These are phyloP conservation scores for Aphaenogaster rudis DNA, from an alignment of 1,140 invertebrate genomes.

Conservation along the genomic window DNA sequence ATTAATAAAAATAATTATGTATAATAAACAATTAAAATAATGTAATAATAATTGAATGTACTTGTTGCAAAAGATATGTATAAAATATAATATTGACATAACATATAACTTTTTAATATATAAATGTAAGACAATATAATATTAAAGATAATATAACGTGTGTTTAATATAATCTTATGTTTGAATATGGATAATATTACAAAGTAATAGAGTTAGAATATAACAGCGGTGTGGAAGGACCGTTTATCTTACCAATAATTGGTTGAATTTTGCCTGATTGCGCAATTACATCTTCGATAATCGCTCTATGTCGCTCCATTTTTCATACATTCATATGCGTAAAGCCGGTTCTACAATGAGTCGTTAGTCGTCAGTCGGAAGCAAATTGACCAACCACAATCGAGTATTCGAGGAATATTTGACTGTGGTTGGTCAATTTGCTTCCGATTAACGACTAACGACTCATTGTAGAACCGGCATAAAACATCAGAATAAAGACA, in stretches of 20 bases:
- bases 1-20: neutral
- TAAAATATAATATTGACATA: neutral
- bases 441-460: too few relatives aligned
- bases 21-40: neutral
- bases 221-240: neutral
- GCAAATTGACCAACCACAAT: too few relatives aligned
- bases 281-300: constrained; percentile 79
- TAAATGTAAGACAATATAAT: neutral
- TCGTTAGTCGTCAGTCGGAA: too few relatives aligned
- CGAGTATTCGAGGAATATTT: too few relatives aligned
- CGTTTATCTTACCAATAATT: constrained; percentile 77
- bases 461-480: too few relatives aligned
- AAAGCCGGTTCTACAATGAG: too few relatives aligned
- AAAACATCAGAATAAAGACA: too few relatives aligned
- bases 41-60: neutral
- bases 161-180: too few relatives aligned
- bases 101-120: neutral
- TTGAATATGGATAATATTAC: neutral
- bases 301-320: constrained; percentile 76
- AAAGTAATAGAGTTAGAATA: neutral
- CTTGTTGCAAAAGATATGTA: neutral
- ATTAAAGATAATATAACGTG: too few relatives aligned
- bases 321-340: constrained; percentile 25
- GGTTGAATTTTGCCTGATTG: constrained; percentile 80
- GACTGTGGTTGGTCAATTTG: too few relatives aligned